phyloP scores from a whole-genome alignment of 2,113 vertebrate genomes.

The Falcunculus frontatus region DNA sequence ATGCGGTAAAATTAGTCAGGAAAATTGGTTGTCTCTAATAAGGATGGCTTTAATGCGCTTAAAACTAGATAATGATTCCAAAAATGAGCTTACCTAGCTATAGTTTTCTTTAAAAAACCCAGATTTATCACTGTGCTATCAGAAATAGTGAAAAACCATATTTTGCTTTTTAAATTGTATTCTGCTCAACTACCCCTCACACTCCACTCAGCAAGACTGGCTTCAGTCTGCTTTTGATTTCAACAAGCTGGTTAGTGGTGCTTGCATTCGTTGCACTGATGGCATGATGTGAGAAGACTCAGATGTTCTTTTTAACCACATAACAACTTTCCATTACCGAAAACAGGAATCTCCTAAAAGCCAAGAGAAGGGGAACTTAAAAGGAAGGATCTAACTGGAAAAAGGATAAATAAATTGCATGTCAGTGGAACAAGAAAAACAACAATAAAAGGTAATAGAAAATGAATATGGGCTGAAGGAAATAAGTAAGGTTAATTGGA shows the following conservation, averaged over 20 bases:
- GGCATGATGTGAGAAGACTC: neutral
- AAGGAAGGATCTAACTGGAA: neutral
- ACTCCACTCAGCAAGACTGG: neutral
- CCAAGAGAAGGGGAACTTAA: neutral
- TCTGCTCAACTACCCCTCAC: neutral
- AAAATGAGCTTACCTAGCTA: neutral
- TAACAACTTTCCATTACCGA: neutral
- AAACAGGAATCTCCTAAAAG: neutral
- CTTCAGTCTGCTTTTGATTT: neutral
- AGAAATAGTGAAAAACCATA: neutral
- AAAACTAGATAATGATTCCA: neutral
- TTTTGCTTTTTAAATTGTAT: neutral
- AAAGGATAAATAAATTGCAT: neutral
- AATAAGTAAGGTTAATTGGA: neutral
- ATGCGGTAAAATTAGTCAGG: neutral
- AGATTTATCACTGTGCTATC: accelerated
- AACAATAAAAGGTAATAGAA: neutral
- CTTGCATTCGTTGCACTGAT: neutral
- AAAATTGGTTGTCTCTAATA: neutral
- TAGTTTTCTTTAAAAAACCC: neutral
- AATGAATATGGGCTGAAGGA: neutral
- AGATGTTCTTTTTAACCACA: neutral
- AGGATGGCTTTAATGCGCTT: neutral
- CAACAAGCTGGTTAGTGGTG: neutral
- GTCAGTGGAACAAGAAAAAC: neutral